Evolutionary conservation across 2,797 vertebrate genomes (phyloP).

Genomic region (Podarcis lilfordi): DNA sequence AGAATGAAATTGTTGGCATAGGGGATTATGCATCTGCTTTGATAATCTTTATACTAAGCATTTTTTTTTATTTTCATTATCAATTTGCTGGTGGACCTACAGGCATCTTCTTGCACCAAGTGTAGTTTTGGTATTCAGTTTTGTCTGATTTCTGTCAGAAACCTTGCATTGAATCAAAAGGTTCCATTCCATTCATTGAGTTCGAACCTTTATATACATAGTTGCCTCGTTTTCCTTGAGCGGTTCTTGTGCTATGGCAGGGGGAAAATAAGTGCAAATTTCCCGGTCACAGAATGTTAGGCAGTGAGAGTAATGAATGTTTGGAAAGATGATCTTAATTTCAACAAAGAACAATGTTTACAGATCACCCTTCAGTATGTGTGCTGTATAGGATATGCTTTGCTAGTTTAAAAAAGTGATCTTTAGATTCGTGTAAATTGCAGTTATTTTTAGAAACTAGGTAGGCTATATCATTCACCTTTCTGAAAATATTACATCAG

Average conservation of each 20-base stretch:
- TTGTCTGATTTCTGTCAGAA: slow-evolving; percentile 23
- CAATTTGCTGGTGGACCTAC: slow-evolving; percentile 40
- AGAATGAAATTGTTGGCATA: slow-evolving; percentile 58
- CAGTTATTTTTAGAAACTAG: slow-evolving; percentile 46
- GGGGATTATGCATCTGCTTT: slow-evolving; percentile 50
- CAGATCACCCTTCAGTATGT: slow-evolving; percentile 4
- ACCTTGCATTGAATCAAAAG: slow-evolving; percentile 3
- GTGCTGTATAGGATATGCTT: slow-evolving; percentile 20
- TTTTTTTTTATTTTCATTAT: slow-evolving; percentile 37
- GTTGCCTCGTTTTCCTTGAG: slow-evolving; percentile 42
- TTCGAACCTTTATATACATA: slow-evolving; percentile 4
- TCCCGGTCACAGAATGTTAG: slow-evolving; percentile 23
- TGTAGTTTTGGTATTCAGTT: slow-evolving; percentile 18
- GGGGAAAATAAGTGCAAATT: slow-evolving; percentile 17
- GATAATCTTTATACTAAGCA: slow-evolving; percentile 41
- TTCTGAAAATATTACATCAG: slow-evolving; percentile 55
- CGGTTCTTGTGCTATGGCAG: slow-evolving; percentile 56
- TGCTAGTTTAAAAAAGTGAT: slow-evolving; percentile 36
- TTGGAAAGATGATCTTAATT: slow-evolving; percentile 28
- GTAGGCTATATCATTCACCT: slow-evolving; percentile 63
- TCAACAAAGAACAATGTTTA: slow-evolving; percentile 38
- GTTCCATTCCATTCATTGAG: slow-evolving; percentile 12
- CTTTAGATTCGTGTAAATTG: slow-evolving; percentile 41
- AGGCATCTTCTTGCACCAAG: slow-evolving; percentile 35
- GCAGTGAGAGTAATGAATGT: slow-evolving; percentile 20